phyloP scores from a whole-genome alignment of 2,888 invertebrate genomes.

The Apodemia zela region DNA sequence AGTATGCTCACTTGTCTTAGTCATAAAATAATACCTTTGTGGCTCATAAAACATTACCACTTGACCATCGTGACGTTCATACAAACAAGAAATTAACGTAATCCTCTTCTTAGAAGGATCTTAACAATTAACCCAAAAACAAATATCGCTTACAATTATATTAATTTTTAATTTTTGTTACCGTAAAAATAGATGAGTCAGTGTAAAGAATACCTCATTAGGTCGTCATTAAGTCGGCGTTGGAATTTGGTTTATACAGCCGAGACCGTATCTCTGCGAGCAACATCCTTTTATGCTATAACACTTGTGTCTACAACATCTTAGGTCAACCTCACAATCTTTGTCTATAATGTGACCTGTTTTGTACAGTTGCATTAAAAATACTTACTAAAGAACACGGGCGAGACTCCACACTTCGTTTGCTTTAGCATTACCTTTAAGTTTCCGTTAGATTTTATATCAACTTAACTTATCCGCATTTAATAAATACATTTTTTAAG shows the following conservation, averaged over 20 bases:
- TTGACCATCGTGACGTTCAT: too few species aligned
- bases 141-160: slow-evolving; percentile 8
- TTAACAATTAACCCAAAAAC: slow-evolving; percentile 9
- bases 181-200: slow-evolving; percentile 8
- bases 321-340: slow-evolving; percentile 25
- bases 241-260: slow-evolving; percentile 65
- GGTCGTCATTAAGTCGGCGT: slow-evolving; percentile 47
- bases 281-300: slow-evolving; percentile 57
- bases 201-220: slow-evolving; percentile 49
- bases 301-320: slow-evolving; percentile 59
- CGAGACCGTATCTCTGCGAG: slow-evolving; percentile 48
- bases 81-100: too few species aligned
- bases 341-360: slow-evolving; percentile 3
- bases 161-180: slow-evolving; percentile 12
- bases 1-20: too few species aligned
- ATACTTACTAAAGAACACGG: background rate
- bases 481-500: too few species aligned
- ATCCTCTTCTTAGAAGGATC: slow-evolving; percentile 8
- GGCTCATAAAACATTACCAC: too few species aligned
- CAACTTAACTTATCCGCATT: too few species aligned
- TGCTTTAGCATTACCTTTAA: background rate
- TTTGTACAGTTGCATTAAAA: background rate
- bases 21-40: too few species aligned
- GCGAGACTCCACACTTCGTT: too few species aligned
- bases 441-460: too few species aligned